Percentiles rank a stretch among this genome's conserved stretches.
Evolutionary conservation across 2,797 vertebrate species (phyloP).

Genomic region (Perodicticus potto): DNA sequence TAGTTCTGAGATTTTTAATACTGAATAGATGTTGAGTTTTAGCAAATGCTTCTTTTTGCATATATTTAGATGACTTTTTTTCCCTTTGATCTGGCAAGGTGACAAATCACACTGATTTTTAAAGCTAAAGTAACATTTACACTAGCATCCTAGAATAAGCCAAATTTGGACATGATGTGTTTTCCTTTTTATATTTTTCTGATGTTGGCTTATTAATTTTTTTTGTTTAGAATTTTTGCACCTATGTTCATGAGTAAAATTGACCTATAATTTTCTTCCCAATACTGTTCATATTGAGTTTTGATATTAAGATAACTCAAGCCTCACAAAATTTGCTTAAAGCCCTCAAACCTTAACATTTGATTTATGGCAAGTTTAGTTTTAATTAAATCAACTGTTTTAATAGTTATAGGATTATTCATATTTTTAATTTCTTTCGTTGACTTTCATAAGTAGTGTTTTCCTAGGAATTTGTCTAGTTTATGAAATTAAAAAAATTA

Average conservation of each 20-base stretch:
- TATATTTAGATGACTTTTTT: background rate
- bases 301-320: background rate
- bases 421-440: constrained; percentile 14
- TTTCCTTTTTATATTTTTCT: background rate
- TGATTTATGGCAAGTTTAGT: background rate
- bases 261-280: background rate
- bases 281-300: background rate
- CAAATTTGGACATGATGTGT: background rate
- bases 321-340: background rate
- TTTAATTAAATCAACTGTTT: background rate
- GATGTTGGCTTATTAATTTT: background rate
- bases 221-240: constrained; percentile 8
- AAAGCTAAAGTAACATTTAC: background rate
- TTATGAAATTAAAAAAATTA: background rate
- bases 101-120: background rate
- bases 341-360: background rate
- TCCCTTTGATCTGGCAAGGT: background rate
- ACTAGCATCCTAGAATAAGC: background rate
- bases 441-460: constrained; percentile 9
- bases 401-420: background rate
- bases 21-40: background rate
- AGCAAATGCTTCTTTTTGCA: background rate
- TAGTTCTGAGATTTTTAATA: constrained; percentile 37
- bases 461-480: background rate
- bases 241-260: background rate